Percentiles rank a stretch among this genome's conserved stretches.
Evolutionary conservation across 2,797 vertebrate genomes (phyloP).

Genomic region (Protosalanx chinensis): DNA sequence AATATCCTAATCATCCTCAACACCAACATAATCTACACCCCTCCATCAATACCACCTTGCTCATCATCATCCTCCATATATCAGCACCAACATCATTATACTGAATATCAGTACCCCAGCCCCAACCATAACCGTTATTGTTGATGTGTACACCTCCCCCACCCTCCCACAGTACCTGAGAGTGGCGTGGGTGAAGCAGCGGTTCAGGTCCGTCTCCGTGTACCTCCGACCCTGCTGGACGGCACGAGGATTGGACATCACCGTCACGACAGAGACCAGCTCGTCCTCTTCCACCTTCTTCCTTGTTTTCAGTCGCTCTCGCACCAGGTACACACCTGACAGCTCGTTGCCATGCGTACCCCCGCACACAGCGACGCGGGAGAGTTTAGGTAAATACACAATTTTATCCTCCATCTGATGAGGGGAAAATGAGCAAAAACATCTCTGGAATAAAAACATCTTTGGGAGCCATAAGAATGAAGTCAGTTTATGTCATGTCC

Average conservation of each 20-base stretch:
- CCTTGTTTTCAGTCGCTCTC: constrained; percentile 64
- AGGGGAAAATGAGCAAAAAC: too few relatives aligned
- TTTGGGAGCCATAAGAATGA: too few relatives aligned
- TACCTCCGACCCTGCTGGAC: constrained; percentile 70
- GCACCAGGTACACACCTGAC: constrained; percentile 75
- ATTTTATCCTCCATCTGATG: constrained; percentile 53
- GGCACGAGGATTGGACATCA: constrained; percentile 78
- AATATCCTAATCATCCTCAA: background rate
- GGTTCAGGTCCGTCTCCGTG: constrained; percentile 76
- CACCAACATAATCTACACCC: background rate
- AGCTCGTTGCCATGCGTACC: constrained; percentile 87
- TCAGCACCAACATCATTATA: background rate
- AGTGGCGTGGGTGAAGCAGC: constrained; percentile 68
- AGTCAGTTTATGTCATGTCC: too few relatives aligned
- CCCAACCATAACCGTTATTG: background rate
- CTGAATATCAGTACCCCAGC: background rate
- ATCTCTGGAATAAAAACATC: background rate
- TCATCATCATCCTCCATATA: background rate
- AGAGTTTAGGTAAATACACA: constrained; percentile 60
- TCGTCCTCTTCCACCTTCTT: constrained; percentile 39
- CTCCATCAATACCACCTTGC: background rate
- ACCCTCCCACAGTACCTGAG: constrained; percentile 61
- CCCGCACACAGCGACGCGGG: constrained; percentile 74
- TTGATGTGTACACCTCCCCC: background rate
- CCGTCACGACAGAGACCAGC: constrained; percentile 41